Evolutionary conservation across 2,113 vertebrate genomes (phyloP).

Genomic region (Sinocyclocheilus rhinocerous): DNA sequence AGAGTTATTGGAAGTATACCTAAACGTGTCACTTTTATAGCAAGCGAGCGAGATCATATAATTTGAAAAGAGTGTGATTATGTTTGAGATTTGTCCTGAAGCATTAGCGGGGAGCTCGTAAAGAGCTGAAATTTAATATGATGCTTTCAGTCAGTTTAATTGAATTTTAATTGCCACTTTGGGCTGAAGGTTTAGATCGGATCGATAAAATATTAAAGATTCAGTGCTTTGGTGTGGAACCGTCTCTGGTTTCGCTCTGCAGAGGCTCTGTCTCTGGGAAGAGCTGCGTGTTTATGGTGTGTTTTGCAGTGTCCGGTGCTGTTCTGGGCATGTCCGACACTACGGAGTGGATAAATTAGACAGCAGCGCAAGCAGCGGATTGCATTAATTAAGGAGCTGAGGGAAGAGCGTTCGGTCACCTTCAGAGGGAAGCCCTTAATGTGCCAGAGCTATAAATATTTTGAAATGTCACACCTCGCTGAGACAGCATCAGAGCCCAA

Average conservation of each 20-base stretch:
- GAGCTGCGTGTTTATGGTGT: constrained; percentile 84
- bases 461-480: constrained; percentile 99
- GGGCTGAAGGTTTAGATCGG: constrained; percentile 99
- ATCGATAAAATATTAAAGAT: constrained; percentile 99
- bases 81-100: constrained; percentile 98
- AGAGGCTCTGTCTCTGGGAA: constrained; percentile 43
- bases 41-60: constrained; percentile 98
- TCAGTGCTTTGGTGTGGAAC: constrained; percentile 87
- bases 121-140: constrained; percentile 99
- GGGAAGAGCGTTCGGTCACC: constrained; percentile 95
- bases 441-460: constrained; percentile 99
- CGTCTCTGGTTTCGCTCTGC: constrained; percentile 69
- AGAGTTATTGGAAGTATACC: constrained; percentile 99
- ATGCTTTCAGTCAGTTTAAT: constrained; percentile 99
- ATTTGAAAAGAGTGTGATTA: constrained; percentile 99
- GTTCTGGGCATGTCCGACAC: constrained; percentile 77
- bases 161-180: constrained; percentile 99
- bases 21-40: constrained; percentile 99
- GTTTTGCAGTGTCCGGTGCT: constrained; percentile 70
- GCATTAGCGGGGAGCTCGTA: constrained; percentile 99
- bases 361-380: constrained; percentile 83
- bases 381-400: constrained; percentile 91
- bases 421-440: constrained; percentile 98
- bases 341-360: constrained; percentile 84
- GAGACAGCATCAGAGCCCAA: constrained; percentile 93